Conservation (phyloP, 2,113 vertebrate genomes). For the Indri indri region DNA sequence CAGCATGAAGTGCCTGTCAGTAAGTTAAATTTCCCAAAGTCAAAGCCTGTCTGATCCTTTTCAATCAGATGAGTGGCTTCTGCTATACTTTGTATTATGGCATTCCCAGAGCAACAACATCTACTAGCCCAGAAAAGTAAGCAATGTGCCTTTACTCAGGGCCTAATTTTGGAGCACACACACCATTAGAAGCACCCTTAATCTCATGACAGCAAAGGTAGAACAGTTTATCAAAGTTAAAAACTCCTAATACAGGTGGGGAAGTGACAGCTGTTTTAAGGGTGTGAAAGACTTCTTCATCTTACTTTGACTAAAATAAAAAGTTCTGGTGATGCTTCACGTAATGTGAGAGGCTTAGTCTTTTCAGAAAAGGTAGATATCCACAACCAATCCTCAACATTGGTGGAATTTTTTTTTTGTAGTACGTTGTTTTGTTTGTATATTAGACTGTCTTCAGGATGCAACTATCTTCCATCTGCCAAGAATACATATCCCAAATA, state of each 20-base stretch:
- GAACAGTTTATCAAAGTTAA: neutral
- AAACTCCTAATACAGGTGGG: neutral
- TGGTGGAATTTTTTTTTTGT: neutral
- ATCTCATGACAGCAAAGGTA: neutral
- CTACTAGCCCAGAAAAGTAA: neutral
- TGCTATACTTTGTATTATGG: no score
- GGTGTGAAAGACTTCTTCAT: neutral
- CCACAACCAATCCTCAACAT: neutral
- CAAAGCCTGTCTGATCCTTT: neutral
- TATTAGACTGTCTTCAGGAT: neutral
- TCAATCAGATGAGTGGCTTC: neutral
- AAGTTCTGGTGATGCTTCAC: neutral
- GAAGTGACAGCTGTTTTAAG: neutral
- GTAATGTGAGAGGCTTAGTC: neutral
- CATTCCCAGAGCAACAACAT: neutral
- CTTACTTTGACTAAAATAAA: neutral
- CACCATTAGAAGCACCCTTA: neutral
- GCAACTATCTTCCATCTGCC: neutral
- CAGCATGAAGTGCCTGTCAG: neutral
- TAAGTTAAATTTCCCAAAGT: neutral
- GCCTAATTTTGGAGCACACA: neutral
- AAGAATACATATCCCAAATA: neutral
- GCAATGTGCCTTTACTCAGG: neutral
- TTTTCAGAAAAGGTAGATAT: neutral
- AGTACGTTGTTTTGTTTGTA: neutral